Conservation (phyloP, 2,888 invertebrate species). For the Bembecia ichneumoniformis region DNA sequence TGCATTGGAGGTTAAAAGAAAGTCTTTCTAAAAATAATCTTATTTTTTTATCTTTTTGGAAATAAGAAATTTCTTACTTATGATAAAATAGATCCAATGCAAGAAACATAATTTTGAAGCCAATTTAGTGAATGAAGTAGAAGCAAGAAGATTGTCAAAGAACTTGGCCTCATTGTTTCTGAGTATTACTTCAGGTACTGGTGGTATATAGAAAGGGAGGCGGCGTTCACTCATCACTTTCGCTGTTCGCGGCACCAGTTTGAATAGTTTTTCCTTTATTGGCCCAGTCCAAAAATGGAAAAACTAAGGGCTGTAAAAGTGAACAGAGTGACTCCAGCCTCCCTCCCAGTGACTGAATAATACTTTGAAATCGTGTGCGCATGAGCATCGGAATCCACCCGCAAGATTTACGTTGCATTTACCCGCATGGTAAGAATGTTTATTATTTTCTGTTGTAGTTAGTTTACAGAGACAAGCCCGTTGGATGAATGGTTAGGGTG, state of each 20-base stretch:
- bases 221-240: slow-evolving; percentile 5
- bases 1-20: neutral
- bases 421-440: slow-evolving; percentile 51
- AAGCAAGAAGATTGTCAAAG: slow-evolving; percentile 32
- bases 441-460: neutral
- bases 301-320: too few relatives aligned
- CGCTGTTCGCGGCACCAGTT: too few relatives aligned
- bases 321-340: slow-evolving; percentile 25
- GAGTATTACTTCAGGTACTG: slow-evolving; percentile 99
- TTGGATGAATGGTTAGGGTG: too few relatives aligned
- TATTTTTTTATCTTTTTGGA: too few relatives aligned
- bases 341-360: slow-evolving; percentile 92
- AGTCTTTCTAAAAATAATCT: neutral
- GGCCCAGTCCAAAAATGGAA: too few relatives aligned
- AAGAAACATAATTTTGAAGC: neutral
- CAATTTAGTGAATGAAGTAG: slow-evolving; percentile 30
- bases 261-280: neutral
- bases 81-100: neutral
- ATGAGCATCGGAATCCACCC: slow-evolving; percentile 24
- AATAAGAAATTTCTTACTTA: neutral
- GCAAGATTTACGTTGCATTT: slow-evolving; percentile 7
- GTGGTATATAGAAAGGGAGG: slow-evolving; percentile 59
- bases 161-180: slow-evolving; percentile 75
- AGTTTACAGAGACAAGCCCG: neutral
- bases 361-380: slow-evolving; percentile 80